Percentiles rank a stretch among this genome's conserved stretches.
These are phyloP conservation scores for Gymnoscelis rufifasciata DNA, from an alignment of 2,888 invertebrate genomes.

Conservation along the genomic window DNA sequence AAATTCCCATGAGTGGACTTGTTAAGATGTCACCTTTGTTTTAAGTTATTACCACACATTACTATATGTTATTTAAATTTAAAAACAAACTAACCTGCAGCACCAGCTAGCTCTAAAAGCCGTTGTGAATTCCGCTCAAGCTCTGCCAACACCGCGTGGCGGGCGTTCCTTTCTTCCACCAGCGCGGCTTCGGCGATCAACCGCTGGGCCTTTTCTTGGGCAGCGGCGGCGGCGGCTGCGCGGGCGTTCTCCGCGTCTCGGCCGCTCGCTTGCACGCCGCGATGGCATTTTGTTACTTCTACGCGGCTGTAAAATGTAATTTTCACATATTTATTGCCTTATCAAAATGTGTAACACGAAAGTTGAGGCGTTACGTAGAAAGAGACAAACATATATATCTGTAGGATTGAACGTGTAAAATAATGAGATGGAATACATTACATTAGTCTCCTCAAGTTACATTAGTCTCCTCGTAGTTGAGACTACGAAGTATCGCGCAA, in stretches of 20 bases:
- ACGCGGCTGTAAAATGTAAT: constrained; percentile 39
- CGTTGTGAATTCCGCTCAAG: constrained; percentile 86
- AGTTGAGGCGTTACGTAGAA: too few species aligned
- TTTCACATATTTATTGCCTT: too few species aligned
- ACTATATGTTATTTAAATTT: background rate
- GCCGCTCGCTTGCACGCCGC: constrained; percentile 82
- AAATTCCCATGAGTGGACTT: too few species aligned
- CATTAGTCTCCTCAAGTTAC: too few species aligned
- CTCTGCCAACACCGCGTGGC: constrained; percentile 86
- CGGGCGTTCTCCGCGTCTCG: constrained; percentile 82
- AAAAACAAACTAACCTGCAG: constrained; percentile 59
- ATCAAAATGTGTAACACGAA: too few species aligned
- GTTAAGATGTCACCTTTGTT: too few species aligned
- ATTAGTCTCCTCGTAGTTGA: too few species aligned
- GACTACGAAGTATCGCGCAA: too few species aligned
- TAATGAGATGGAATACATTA: too few species aligned
- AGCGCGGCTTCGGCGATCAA: constrained; percentile 79
- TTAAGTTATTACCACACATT: too few species aligned
- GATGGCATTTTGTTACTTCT: constrained; percentile 73
- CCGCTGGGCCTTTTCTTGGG: constrained; percentile 79
- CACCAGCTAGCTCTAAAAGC: constrained; percentile 80
- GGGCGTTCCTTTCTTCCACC: constrained; percentile 84
- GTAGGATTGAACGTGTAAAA: too few species aligned
- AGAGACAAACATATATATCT: too few species aligned
- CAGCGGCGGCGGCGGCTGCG: constrained; percentile 81